A percentile compares a stretch with the other conserved stretches of the same genome.
phyloP scores from a whole-genome alignment of 1,140 invertebrate genomes.

The Epicauta chinensis region DNA sequence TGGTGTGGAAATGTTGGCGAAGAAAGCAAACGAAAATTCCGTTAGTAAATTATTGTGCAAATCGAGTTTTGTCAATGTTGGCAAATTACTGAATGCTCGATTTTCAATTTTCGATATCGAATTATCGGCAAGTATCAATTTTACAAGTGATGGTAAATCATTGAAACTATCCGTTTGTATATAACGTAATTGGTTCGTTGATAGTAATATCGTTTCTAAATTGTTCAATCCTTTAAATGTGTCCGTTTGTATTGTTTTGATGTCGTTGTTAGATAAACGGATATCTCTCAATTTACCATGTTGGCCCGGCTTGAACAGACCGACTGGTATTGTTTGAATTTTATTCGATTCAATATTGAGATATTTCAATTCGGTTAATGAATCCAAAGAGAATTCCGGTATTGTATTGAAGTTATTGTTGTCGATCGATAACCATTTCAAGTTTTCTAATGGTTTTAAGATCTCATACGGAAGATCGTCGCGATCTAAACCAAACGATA shows the following conservation, averaged over 20 bases:
- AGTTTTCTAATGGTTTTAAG: constrained; percentile 59
- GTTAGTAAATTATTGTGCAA: constrained; percentile 65
- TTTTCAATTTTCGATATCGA: constrained; percentile 54
- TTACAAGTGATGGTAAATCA: constrained; percentile 60
- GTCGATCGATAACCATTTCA: constrained; percentile 81
- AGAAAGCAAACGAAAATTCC: constrained; percentile 58
- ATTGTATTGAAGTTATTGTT: constrained; percentile 78
- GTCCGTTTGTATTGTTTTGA: constrained; percentile 52
- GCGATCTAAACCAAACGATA: constrained; percentile 75
- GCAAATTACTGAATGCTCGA: constrained; percentile 60
- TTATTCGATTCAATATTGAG: constrained; percentile 83
- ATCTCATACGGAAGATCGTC: constrained; percentile 70
- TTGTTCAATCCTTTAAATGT: constrained; percentile 59
- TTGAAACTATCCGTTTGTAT: constrained; percentile 55
- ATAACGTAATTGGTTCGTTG: constrained; percentile 60
- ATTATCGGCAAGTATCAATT: constrained; percentile 64
- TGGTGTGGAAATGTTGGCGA: constrained; percentile 60
- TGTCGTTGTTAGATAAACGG: constrained; percentile 66
- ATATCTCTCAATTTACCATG: constrained; percentile 72
- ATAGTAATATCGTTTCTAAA: constrained; percentile 63
- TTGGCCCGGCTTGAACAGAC: constrained; percentile 59
- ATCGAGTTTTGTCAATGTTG: constrained; percentile 61
- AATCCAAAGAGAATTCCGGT: constrained; percentile 53
- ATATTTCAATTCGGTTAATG: constrained; percentile 65
- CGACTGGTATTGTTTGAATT: constrained; percentile 53